Base-by-base conservation (phyloP, 2,113 vertebrate species). In the Lethenteron reissneri region DNA sequence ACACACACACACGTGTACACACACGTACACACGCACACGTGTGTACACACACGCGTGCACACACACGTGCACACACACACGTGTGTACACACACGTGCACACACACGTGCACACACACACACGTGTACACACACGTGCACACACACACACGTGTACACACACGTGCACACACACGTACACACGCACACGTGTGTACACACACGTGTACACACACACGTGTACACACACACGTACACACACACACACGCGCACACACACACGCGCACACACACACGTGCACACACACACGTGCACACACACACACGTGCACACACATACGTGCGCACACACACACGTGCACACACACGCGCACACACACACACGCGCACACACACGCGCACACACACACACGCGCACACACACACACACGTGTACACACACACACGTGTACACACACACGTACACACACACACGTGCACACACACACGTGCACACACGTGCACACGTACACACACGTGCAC, bases 31-130 rank as follows among this genome's bases (percentile, higher is more conserved):
- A 19, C 17, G 2, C 60, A 3, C 2, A 19, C 17, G 17, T 19
- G n/a, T 2, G n/a, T n/a, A n/a, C n/a, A n/a, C n/a, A n/a, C n/a
- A n/a, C n/a, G n/a, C n/a, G n/a, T n/a, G n/a, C n/a, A 62, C 60
- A 62, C 60, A 62, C 60, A 62, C 60, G n/a, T 2, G n/a, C 2
- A 62, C 60, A 62, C 60, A 62, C 60, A 3, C 2, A 19, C 17
- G 17, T 19, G n/a, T 2, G n/a, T 2, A 62, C 13, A 62, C 60
- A 62, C 60, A 62, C 60, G n/a, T 2, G n/a, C 2, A 62, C 60
- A 62, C 60, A n/a, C n/a, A n/a, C n/a, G n/a, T n/a, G n/a, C n/a
- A n/a, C 60, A 62, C 60, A 62, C 13, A 62, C 60, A 62, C 60
- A 62, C 60, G n/a, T 2, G n/a, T 2, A 62, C 60, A 62, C 60